Conservation (phyloP, 2,888 invertebrate species). For the Pycnomerus fuliginosus region DNA sequence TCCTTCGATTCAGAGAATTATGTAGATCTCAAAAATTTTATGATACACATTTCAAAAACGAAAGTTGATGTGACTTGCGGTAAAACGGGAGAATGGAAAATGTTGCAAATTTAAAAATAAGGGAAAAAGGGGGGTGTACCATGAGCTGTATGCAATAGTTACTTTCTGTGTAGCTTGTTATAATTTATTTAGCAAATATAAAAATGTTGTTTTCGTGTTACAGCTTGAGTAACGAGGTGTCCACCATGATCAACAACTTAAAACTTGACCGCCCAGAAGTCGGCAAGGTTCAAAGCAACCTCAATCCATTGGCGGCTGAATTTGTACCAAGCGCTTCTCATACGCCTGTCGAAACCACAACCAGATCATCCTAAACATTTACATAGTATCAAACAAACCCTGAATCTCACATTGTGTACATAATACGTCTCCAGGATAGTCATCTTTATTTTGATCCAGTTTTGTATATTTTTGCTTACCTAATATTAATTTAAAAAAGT, state of each 20-base stretch:
- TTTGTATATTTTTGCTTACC: conserved; percentile 17
- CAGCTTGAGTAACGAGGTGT: conserved; percentile 32
- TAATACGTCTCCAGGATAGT: conserved; percentile 18
- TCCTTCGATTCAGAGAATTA: no score
- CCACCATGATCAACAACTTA: conserved; percentile 47
- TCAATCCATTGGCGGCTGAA: conserved; percentile 84
- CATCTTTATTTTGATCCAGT: conserved; percentile 13
- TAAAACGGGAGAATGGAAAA: no score
- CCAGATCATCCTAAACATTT: conserved; percentile 19
- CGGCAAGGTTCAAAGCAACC: conserved; percentile 59
- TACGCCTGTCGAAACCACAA: conserved; percentile 11
- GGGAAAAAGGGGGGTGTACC: no score
- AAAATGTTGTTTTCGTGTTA: conserved; percentile 16
- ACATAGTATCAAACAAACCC: neutral
- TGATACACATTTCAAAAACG: no score
- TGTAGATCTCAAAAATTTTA: no score
- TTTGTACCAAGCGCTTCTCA: conserved; percentile 63
- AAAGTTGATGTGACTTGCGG: no score
- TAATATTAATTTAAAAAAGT: no score
- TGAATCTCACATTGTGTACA: conserved; percentile 25
- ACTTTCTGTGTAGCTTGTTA: no score
- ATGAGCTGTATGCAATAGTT: no score
- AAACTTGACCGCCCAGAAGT: conserved; percentile 39
- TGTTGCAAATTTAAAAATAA: no score
- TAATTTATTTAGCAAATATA: no score